Conservation (phyloP, 2,888 invertebrate genomes). For the Drosophila stalkeri region DNA sequence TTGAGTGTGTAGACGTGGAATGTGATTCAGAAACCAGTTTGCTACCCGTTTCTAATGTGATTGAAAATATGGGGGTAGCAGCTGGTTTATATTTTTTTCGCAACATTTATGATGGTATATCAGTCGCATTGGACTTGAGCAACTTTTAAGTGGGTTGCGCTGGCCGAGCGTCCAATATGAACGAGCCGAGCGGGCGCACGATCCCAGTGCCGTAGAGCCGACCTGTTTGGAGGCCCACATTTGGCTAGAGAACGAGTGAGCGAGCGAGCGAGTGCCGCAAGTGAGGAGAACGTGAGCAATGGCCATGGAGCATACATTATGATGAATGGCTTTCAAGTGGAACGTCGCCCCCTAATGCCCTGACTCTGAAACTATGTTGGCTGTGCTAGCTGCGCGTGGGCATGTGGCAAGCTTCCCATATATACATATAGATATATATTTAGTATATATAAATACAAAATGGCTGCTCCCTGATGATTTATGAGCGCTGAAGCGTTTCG, state of each 20-base stretch:
- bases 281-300: slow-evolving; percentile 44
- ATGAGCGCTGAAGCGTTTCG: slow-evolving; percentile 67
- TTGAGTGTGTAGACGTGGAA: slow-evolving; percentile 10
- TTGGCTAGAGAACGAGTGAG: slow-evolving; percentile 26
- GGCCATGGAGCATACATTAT: slow-evolving; percentile 66
- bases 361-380: slow-evolving; percentile 42
- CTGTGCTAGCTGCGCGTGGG: slow-evolving; percentile 41
- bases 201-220: slow-evolving; percentile 35
- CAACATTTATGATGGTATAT: slow-evolving; percentile 62
- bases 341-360: slow-evolving; percentile 64
- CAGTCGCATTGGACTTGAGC: slow-evolving; percentile 62
- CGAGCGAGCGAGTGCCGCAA: slow-evolving; percentile 30
- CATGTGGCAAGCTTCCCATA: slow-evolving; percentile 51
- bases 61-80: slow-evolving; percentile 75
- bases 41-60: slow-evolving; percentile 65
- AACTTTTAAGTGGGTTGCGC: slow-evolving; percentile 77
- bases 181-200: slow-evolving; percentile 31
- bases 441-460: slow-evolving; percentile 46
- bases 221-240: slow-evolving; percentile 52
- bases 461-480: slow-evolving; percentile 77
- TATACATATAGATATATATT: slow-evolving; percentile 14
- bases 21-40: slow-evolving; percentile 59
- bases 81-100: slow-evolving; percentile 54
- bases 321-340: slow-evolving; percentile 81
- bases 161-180: slow-evolving; percentile 34